Base-by-base conservation (phyloP, 2,113 vertebrate species). In the Cyanoderma ruficeps region DNA sequence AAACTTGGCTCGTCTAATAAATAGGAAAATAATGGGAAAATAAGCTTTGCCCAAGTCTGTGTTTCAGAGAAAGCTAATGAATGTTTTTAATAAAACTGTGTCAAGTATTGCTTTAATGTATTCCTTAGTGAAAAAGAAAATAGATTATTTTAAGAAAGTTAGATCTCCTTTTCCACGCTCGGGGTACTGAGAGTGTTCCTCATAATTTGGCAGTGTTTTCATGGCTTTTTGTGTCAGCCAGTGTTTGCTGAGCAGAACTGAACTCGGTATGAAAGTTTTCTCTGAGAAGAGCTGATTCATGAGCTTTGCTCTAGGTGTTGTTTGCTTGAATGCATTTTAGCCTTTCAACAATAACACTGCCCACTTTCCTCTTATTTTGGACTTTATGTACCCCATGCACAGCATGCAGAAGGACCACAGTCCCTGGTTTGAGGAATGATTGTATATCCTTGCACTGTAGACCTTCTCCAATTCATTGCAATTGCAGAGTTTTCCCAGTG, bases 321-420 rank as follows among this genome's bases (percentile, higher is more conserved):
- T 49, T 91, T 47, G 41, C 55, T 49, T 71, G 22, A 65, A 83
- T 74, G 35, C 30, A 19, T 41, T 77, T 52, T 21, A 83, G n/a
- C 37, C 70, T 82, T 49, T 80, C 46, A 37, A 24, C 55, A 47
- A 10, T 84, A 56, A 46, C 28, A 56, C 41, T 69, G 60, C 17
- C 28, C 16, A 3, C 33, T 74, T 49, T 41, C 19, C 31, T 64
- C n/a, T 46, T 25, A 8, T 19, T 80, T 85, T 63, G 37, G 23
- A 50, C 11, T 24, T 69, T 4, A 24, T 50, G 16, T 68, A 17
- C 41, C 53, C 41, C 37, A 49, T 31, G 16, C 14, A 16, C 67
- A 64, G 9, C 0, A 0, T 30, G 55, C 79, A 52, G 37, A 49
- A 87, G 23, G 52, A 44, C 30, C 19, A 8, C 4, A 8, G 12